These are phyloP conservation scores for Ephestia elutella DNA, from an alignment of 1,140 invertebrate genomes.

Conservation along the genomic window DNA sequence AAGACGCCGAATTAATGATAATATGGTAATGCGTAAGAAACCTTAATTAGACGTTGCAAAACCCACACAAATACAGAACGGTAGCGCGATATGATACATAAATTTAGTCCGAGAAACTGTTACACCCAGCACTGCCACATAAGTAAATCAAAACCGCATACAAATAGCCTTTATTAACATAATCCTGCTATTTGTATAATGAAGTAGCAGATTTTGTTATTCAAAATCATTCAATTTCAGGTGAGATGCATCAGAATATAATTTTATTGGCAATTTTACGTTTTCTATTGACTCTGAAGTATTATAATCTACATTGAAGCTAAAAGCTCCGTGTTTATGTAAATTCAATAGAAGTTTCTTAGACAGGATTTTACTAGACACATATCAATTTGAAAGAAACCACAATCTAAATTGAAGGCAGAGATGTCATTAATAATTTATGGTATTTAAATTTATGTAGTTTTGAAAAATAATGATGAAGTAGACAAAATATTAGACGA, in stretches of 20 bases:
- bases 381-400: background rate
- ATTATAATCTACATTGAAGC: constrained; percentile 21
- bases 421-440: background rate
- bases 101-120: constrained; percentile 53
- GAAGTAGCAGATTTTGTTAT: constrained; percentile 47
- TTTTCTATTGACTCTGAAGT: constrained; percentile 27
- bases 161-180: constrained; percentile 60
- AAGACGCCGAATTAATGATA: constrained; percentile 41
- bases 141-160: constrained; percentile 63
- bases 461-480: background rate
- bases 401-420: background rate
- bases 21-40: constrained; percentile 35
- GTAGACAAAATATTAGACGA: background rate
- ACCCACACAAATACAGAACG: constrained; percentile 52
- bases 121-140: constrained; percentile 39
- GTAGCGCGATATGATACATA: constrained; percentile 58
- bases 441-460: background rate
- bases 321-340: constrained; percentile 28
- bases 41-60: constrained; percentile 36
- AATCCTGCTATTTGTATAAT: constrained; percentile 67
- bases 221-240: constrained; percentile 34
- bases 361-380: background rate
- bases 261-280: constrained; percentile 31
- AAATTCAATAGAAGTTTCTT: constrained; percentile 5
- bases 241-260: constrained; percentile 32